Conservation (phyloP, 2,113 vertebrate species). For the Gymnogyps californianus region DNA sequence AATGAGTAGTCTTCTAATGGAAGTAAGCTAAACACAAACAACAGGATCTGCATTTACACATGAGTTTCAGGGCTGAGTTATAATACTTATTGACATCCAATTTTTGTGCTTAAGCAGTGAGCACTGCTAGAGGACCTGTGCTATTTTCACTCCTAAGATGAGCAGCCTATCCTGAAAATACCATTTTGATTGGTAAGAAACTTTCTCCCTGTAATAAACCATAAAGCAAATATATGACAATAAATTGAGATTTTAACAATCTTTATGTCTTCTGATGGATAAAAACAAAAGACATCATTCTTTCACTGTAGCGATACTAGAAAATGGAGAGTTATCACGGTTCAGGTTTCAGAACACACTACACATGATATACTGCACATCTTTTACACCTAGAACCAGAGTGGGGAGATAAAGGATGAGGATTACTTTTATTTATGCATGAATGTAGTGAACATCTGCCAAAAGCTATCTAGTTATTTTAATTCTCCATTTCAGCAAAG, state of each 20-base stretch:
- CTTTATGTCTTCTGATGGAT: neutral
- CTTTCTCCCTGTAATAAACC: neutral
- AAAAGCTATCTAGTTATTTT: conserved; percentile 49
- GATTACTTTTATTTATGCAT: conserved; percentile 13
- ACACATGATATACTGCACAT: neutral
- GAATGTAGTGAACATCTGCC: conserved; percentile 39
- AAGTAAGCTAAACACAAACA: neutral
- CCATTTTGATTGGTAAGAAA: neutral
- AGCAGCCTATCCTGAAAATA: neutral
- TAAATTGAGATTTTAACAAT: neutral
- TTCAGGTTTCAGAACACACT: neutral
- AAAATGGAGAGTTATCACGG: neutral
- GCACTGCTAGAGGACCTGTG: neutral
- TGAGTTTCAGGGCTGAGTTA: neutral
- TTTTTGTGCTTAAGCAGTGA: neutral
- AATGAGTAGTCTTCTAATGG: neutral
- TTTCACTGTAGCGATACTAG: neutral
- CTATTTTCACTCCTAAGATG: neutral
- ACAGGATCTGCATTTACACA: accelerated
- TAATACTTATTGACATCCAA: neutral
- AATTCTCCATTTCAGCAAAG: neutral
- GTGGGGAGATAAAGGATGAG: neutral
- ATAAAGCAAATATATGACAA: neutral
- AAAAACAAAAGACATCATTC: neutral
- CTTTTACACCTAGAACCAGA: neutral